These are phyloP conservation scores for Aotus griseimembra DNA, from an alignment of 2,797 vertebrate species.

Conservation along the genomic window DNA sequence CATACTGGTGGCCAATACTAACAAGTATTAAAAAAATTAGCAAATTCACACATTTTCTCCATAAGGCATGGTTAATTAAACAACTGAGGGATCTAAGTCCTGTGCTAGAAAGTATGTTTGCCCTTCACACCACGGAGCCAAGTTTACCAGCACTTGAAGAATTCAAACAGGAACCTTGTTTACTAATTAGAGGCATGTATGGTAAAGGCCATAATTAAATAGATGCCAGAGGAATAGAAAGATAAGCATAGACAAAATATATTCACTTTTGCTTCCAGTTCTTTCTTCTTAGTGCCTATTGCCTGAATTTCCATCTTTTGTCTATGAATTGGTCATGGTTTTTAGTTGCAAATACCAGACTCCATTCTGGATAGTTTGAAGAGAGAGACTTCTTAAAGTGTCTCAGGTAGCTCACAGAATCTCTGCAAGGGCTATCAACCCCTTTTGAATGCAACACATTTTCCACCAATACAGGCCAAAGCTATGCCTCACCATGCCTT, in stretches of 20 bases:
- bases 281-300: neutral
- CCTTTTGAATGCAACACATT: neutral
- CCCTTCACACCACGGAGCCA: constrained; percentile 58
- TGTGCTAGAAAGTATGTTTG: constrained; percentile 57
- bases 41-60: constrained; percentile 50
- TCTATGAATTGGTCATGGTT: neutral
- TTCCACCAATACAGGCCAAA: neutral
- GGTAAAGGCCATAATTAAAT: constrained; percentile 50
- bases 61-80: constrained; percentile 47
- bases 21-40: constrained; percentile 9
- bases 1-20: neutral
- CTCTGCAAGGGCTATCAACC: neutral
- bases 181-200: constrained; percentile 32
- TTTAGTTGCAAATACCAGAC: neutral
- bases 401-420: neutral
- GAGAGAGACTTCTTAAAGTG: neutral
- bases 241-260: neutral
- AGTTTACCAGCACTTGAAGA: constrained; percentile 60
- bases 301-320: neutral
- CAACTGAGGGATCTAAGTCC: constrained; percentile 48
- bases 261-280: neutral
- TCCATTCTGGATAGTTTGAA: neutral
- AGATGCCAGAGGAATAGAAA: constrained; percentile 15
- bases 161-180: constrained; percentile 61
- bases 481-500: neutral